Evolutionary conservation across 2,888 invertebrate species (phyloP).

Genomic region (Serripes groenlandicus): DNA sequence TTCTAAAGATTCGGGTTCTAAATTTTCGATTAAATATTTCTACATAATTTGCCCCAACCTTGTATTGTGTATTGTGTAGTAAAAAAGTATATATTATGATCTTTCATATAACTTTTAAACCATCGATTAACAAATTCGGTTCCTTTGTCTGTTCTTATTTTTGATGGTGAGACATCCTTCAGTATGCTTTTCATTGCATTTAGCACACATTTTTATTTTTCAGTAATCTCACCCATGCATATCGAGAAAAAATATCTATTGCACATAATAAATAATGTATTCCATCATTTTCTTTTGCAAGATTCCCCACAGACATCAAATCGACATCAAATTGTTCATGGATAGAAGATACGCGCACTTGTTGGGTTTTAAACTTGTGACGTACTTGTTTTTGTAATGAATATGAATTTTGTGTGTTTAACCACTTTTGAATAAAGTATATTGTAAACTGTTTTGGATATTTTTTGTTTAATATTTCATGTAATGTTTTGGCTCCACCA

Average conservation of each 20-base stretch:
- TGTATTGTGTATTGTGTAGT: conserved; percentile 21
- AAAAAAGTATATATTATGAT: conserved; percentile 4
- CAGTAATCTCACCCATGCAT: conserved; percentile 23
- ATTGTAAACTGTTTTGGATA: conserved; percentile 13
- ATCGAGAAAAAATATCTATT: conserved; percentile 28
- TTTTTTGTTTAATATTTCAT: conserved; percentile 19
- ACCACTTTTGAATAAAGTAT: conserved; percentile 21
- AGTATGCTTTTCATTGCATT: conserved; percentile 16
- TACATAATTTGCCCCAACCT: conserved; percentile 18
- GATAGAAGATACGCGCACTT: conserved; percentile 10
- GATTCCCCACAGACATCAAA: conserved; percentile 28
- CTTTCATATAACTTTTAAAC: conserved; percentile 19
- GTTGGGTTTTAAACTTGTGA: conserved; percentile 13
- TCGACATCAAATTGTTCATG: conserved; percentile 24
- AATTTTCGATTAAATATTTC: conserved; percentile 22
- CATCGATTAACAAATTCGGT: conserved; percentile 29
- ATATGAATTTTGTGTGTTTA: conserved; percentile 32
- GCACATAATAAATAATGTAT: conserved; percentile 28
- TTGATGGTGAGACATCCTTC: background rate
- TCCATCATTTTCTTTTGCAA: conserved; percentile 33
- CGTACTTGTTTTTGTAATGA: conserved; percentile 29
- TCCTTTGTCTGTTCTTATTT: conserved; percentile 22
- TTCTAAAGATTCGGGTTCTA: conserved; percentile 8
- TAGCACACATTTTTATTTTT: conserved; percentile 24
- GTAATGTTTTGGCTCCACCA: conserved; percentile 8